phyloP scores from a whole-genome alignment of 1,140 invertebrate genomes.

The Drosophila elegans region DNA sequence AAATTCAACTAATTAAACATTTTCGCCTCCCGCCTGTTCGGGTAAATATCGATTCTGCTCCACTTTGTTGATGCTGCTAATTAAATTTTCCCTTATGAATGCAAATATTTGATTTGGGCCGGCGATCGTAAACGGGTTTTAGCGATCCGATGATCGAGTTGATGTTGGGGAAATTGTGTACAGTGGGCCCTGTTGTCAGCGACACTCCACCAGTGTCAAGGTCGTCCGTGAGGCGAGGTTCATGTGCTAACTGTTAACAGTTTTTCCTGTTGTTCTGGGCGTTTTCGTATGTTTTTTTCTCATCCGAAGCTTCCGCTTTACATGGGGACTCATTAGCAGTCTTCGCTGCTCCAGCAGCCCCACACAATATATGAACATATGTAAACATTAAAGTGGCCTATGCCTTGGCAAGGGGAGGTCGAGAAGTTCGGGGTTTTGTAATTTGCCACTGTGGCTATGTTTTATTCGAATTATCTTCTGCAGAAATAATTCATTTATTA shows the following conservation, averaged over 20 bases:
- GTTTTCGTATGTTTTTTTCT: conserved; percentile 4
- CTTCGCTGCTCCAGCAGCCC: conserved; percentile 30
- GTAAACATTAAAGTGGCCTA: conserved; percentile 29
- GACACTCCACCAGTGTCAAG: conserved; percentile 59
- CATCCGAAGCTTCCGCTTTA: conserved; percentile 57
- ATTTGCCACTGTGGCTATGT: too few species aligned
- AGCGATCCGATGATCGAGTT: conserved; percentile 42
- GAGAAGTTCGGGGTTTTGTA: not conserved
- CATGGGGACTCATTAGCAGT: conserved; percentile 48
- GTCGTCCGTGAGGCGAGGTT: conserved; percentile 37
- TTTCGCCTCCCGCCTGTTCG: conserved; percentile 17
- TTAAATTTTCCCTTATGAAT: conserved; percentile 70
- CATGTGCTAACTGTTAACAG: conserved; percentile 59
- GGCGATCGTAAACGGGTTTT: conserved; percentile 67
- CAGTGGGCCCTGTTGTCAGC: conserved; percentile 26
- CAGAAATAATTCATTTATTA: too few species aligned
- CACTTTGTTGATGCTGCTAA: conserved; percentile 58
- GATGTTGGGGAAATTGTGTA: conserved; percentile 8
- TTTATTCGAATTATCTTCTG: too few species aligned
- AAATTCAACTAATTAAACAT: conserved; percentile 77
- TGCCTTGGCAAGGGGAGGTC: conserved; percentile 11
- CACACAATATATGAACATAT: conserved; percentile 11
- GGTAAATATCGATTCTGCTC: conserved; percentile 29
- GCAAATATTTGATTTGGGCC: conserved; percentile 68
- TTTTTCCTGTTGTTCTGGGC: conserved; percentile 21